Evolutionary conservation across 2,797 vertebrate genomes (phyloP), one percentile per base, ranked within the genome.

Genomic region (Heliangelus exortis): DNA sequence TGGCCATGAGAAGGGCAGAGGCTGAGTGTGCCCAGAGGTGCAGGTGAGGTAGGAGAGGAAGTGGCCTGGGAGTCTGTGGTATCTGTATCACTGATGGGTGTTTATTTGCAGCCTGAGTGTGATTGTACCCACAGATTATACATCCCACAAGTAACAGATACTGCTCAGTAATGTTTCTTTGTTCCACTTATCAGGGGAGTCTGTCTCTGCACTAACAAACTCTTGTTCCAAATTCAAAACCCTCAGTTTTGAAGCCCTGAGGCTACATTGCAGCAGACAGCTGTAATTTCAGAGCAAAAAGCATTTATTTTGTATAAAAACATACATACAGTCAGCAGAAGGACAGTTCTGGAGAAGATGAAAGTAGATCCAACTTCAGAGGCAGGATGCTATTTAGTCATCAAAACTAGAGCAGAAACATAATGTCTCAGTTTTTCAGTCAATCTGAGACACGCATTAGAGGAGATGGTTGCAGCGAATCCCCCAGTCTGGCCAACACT

Each of bases 131-230:
- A 20, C 0, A 21, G 47, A 5, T 41, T 55, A 28, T 25, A 17
- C 8, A 43, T 28, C 34, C 54, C 66, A 12, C 0, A 2, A 39
- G 55, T 6, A 5, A 29, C n/a, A 65, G 89, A 47, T 51, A 0
- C 39, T 22, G 33, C 36, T 67, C 5, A 59, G 54, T 15, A 12
- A 21, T 0, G 0, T 55, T 86, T 36, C 62, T 75, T 36, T 66
- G 29, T 68, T 66, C 62, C 33, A 2, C 19, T 10, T 29, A 31
- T 39, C 33, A 31, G 33, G 26, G 48, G 31, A 48, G 21, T 26
- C 58, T 47, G 19, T 22, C 33, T 69, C 34, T 81, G 76, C 28
- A 2, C 63, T 68, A 59, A 34, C 13, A 19, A 12, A 19, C 53
- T 78, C 90, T 50, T 54, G 1, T 51, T 54, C 10, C 57, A 25